Evolutionary conservation across 2,797 vertebrate species (phyloP).

Genomic region (Stomatorhinus walkeri): DNA sequence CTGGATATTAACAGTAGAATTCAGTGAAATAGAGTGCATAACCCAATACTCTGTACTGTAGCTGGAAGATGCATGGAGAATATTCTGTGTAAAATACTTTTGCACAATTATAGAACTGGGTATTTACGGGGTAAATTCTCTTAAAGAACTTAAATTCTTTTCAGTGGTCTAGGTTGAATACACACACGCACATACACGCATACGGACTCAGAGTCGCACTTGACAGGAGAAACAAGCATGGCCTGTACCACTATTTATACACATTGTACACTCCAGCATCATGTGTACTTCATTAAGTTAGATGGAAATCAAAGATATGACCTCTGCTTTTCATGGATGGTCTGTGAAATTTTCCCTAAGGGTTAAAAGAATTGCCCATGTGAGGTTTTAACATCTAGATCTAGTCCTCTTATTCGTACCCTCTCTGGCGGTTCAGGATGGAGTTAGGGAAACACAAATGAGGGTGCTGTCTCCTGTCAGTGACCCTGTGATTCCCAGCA

Average conservation of each 20-base stretch:
- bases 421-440: neutral
- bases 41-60: neutral
- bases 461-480: neutral
- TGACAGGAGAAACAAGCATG: neutral
- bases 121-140: neutral
- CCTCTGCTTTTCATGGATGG: slow-evolving; percentile 1
- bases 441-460: neutral
- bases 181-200: neutral
- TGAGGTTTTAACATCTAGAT: neutral
- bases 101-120: neutral
- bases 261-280: neutral
- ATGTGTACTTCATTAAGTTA: neutral
- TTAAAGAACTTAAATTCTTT: neutral
- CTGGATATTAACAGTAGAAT: neutral
- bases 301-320: neutral
- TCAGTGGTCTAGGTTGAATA: neutral
- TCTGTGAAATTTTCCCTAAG: neutral
- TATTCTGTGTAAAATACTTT: neutral
- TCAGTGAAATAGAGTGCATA: neutral
- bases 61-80: neutral
- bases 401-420: neutral
- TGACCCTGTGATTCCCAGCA: neutral
- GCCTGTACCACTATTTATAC: neutral
- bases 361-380: neutral
- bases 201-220: neutral